Evolutionary conservation across 2,113 vertebrate genomes (phyloP).

Genomic region (Paratilapia polleni): DNA sequence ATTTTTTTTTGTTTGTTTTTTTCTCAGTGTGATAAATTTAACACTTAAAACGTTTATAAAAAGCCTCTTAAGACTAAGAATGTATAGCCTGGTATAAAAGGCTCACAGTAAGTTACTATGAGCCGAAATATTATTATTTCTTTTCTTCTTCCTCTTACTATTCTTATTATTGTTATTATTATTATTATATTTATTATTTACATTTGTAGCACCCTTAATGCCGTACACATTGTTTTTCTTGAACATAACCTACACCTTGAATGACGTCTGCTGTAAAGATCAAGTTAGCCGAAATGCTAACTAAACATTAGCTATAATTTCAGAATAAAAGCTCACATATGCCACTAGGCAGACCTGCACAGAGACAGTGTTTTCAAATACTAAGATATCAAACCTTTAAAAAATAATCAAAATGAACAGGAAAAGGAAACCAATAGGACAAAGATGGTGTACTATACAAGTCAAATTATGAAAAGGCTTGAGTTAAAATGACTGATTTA

Average conservation of each 20-base stretch:
- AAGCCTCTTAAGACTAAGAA: neutral
- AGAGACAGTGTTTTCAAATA: neutral
- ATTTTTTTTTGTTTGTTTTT: too few species aligned
- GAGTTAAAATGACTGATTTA: neutral
- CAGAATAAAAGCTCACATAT: slow-evolving; percentile 20
- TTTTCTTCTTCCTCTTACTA: neutral
- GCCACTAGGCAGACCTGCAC: neutral
- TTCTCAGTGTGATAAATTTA: neutral
- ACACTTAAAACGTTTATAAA: too few species aligned
- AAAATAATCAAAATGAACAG: neutral
- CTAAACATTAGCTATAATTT: neutral
- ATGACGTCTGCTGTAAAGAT: slow-evolving; percentile 7
- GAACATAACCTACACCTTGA: neutral
- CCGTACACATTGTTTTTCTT: slow-evolving; percentile 2
- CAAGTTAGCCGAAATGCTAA: neutral
- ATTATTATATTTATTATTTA: too few species aligned
- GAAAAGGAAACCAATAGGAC: accelerated
- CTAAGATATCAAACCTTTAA: neutral
- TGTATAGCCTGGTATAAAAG: neutral
- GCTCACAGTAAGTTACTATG: neutral
- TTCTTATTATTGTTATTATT: neutral
- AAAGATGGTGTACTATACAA: neutral
- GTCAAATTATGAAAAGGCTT: neutral
- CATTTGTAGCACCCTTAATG: neutral
- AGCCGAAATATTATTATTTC: neutral